Percentiles rank a stretch among this genome's conserved stretches.
Conservation (phyloP, 2,888 invertebrate species). For the Eulithis prunata region DNA sequence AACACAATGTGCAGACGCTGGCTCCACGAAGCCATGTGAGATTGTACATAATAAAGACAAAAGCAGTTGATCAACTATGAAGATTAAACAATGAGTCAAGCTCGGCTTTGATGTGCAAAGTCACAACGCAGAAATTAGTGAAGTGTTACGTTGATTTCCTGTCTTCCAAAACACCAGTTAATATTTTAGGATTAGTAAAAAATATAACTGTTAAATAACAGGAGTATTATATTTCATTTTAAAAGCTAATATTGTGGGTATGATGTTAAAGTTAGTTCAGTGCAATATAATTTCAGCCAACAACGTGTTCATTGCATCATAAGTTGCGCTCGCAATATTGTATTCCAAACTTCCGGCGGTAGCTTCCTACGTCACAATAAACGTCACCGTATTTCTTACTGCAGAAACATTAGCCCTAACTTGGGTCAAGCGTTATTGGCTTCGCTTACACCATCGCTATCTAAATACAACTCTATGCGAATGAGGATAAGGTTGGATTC, state of each 20-base stretch:
- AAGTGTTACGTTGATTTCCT: background rate
- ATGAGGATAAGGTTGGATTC: conserved; percentile 13
- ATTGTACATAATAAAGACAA: background rate
- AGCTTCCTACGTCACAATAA: conserved; percentile 20
- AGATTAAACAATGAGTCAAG: background rate
- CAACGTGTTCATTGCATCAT: background rate
- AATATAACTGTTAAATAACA: background rate
- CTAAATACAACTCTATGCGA: conserved; percentile 13
- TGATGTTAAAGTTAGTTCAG: background rate
- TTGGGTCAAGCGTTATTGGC: conserved; percentile 25
- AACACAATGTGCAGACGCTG: too few species aligned
- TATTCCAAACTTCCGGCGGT: conserved; percentile 8
- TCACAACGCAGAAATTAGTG: too few species aligned
- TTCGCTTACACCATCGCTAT: conserved; percentile 3
- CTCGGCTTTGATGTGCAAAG: background rate
- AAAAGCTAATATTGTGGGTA: conserved; percentile 1
- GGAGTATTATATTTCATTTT: background rate
- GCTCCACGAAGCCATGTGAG: background rate
- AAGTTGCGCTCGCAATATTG: conserved; percentile 9
- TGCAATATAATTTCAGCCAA: background rate
- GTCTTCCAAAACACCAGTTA: too few species aligned
- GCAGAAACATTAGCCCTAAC: conserved; percentile 24
- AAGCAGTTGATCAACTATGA: background rate
- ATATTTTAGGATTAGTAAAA: background rate
- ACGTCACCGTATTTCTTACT: conserved; percentile 24